Base-by-base conservation (phyloP, 2,113 vertebrate species). In the Lycaon pictus region DNA sequence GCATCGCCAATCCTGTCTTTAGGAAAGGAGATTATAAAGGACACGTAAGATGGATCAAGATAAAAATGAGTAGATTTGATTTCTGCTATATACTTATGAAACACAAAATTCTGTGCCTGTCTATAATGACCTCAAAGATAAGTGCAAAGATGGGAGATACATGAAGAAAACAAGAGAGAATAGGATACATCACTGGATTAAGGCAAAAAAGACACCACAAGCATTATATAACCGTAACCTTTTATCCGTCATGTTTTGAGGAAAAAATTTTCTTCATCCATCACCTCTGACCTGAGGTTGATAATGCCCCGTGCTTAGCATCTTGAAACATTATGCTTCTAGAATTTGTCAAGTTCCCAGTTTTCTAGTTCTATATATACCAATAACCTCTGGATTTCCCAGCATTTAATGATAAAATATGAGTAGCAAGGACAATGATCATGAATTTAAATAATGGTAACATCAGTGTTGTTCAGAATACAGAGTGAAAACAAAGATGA, bases 351-450 rank as follows among this genome's bases (percentile, higher is more conserved):
- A 74, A 10, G 23, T 71, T 88, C 88, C 77, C 35, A 76, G 25
- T 58, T 85, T 94, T 88, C 7, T 51, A 85, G 25, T 93, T 88
- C 58, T n/a, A 60, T 72, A 74, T 79, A 84, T 93, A 93, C 29
- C 10, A 79, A n/a, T 63, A 67, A 72, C 16, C 17, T 79, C 32
- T 74, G 7, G 2, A 76, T 55, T 84, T 84, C 32, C 48, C 22
- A 83, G 32, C 27, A 79, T 29, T 53, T 82, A 93, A 43, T 60
- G 20, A 35, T 80, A 71, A 88, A 91, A 74, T 13, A 37, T 29
- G n/a, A 87, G 53, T 12, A 90, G 29, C 20, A 85, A 93, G n/a
- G 43, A 92, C 58, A 82, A 79, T 20, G 32, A 84, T 74, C 92
- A 11, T 55, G 11, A 83, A 76, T 60, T 27, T 48, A 94, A 93